Evolutionary conservation across 2,797 vertebrate genomes (phyloP), one percentile per base, ranked within the genome.

Genomic region (Xyrichtys novacula): DNA sequence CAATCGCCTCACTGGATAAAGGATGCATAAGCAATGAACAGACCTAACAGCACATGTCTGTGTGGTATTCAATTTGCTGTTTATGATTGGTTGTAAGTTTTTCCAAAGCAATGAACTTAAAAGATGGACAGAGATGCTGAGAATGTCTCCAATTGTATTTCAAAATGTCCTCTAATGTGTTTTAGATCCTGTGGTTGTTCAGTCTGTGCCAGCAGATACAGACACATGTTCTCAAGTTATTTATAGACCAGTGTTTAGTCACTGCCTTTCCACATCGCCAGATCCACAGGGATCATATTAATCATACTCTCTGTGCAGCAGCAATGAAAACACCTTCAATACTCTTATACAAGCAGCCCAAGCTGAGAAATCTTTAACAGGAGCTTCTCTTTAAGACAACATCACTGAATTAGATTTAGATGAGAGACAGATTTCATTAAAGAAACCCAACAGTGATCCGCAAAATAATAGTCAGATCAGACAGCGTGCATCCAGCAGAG

Each of bases 401-500:
- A 34, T n/a, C n/a, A n/a, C n/a, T n/a, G n/a, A n/a, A n/a, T n/a
- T n/a, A n/a, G n/a, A n/a, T n/a, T n/a, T n/a, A n/a, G n/a, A n/a
- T n/a, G n/a, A n/a, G n/a, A n/a, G n/a, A n/a, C n/a, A n/a, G n/a
- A n/a, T n/a, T n/a, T n/a, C n/a, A n/a, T n/a, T n/a, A n/a, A n/a
- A n/a, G n/a, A 17, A 47, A 26, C 19, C 19, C 32, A 9, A 26
- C 22, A 12, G 10, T 34, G 32, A 34, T 1, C 32, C 32, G 14
- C 32, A 38, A 53, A 56, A 50, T 50, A 69, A 22, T 29, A 71
- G 52, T 31, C 61, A 58, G 65, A 83, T 26, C 53, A 77, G 65
- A 71, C 38, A 31, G 50, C 76, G 67, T 1, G 61, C 63, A 50
- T 46, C 72, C 80, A 17, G 69, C 58, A 31, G 83, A 1, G 84